These are phyloP conservation scores for Teleogryllus occipitalis DNA, from an alignment of 1,140 invertebrate genomes.

Conservation along the genomic window DNA sequence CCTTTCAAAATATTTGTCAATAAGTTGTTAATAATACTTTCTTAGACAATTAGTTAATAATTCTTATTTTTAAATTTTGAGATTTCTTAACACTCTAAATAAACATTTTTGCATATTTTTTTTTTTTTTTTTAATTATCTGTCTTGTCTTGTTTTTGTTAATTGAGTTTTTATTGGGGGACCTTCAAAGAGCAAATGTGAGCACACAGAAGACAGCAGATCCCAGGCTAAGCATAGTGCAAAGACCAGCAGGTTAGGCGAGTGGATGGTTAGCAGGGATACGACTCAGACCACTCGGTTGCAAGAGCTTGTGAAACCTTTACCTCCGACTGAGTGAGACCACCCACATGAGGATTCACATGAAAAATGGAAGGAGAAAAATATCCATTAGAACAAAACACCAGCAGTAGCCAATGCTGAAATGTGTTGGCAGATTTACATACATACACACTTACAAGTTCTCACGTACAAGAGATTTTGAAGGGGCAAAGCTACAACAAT, in stretches of 20 bases:
- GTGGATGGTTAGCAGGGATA: neutral
- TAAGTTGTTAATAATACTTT: too few species aligned
- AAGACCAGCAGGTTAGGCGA: neutral
- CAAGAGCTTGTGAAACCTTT: constrained; percentile 1
- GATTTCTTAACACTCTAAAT: too few species aligned
- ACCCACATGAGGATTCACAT: constrained; percentile 1
- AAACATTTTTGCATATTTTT: too few species aligned
- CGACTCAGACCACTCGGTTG: neutral
- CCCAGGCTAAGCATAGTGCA: neutral
- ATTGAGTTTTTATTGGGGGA: too few species aligned
- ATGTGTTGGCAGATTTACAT: neutral
- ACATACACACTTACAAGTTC: too few species aligned
- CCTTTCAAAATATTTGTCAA: too few species aligned
- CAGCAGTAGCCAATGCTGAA: neutral
- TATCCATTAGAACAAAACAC: neutral
- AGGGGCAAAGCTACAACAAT: neutral
- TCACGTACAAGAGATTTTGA: neutral
- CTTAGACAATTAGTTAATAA: too few species aligned
- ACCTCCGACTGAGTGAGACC: neutral
- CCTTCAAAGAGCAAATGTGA: neutral
- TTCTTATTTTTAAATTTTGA: too few species aligned
- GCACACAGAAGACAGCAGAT: neutral
- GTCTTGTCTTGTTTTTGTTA: too few species aligned
- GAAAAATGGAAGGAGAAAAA: constrained; percentile 5
- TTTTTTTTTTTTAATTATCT: too few species aligned